Conservation (phyloP, 2,113 vertebrate species). For the Picathartes gymnocephalus region DNA sequence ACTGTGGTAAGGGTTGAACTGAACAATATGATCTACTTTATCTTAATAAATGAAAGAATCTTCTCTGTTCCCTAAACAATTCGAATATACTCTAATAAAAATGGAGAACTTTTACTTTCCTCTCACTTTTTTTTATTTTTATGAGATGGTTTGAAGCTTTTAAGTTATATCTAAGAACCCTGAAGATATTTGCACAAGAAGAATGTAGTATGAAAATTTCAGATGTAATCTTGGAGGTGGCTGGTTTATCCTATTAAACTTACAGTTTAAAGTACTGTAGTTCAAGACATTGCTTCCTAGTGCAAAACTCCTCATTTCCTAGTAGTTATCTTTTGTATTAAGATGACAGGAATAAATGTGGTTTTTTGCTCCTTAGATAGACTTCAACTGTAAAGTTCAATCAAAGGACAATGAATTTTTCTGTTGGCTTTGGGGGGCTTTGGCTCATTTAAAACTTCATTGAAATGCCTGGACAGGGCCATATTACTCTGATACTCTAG, state of each 20-base stretch:
- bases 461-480: neutral
- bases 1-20: neutral
- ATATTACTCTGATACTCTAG: neutral
- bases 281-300: neutral
- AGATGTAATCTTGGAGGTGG: neutral
- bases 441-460: neutral
- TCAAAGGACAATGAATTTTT: neutral
- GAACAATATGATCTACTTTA: neutral
- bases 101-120: fast-evolving
- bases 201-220: neutral
- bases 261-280: neutral
- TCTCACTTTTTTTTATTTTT: neutral
- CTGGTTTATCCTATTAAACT: neutral
- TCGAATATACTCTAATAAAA: neutral
- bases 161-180: neutral
- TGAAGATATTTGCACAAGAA: neutral
- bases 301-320: neutral
- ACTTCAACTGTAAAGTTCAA: neutral
- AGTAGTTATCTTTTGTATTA: neutral
- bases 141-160: neutral
- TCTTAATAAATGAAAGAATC: neutral
- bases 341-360: neutral
- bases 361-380: neutral
- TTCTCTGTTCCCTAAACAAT: neutral
- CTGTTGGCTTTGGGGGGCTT: neutral